phyloP scores from a whole-genome alignment of 1,140 invertebrate genomes.

The Papilio polytes region DNA sequence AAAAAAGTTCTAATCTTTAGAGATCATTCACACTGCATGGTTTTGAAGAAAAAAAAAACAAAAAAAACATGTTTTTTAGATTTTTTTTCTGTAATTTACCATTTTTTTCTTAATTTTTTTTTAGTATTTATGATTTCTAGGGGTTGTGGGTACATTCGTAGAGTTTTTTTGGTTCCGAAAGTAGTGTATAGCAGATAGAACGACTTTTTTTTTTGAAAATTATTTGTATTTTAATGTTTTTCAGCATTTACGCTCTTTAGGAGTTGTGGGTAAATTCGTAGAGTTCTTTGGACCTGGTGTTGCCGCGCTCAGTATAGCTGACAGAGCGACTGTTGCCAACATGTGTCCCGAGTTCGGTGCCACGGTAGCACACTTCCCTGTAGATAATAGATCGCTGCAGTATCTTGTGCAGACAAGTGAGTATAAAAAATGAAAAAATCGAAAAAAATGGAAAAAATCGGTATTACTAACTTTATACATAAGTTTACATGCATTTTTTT shows the following conservation, averaged over 20 bases:
- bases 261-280: no score
- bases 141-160: slow-evolving; percentile 99
- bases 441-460: neutral
- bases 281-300: slow-evolving; percentile 98
- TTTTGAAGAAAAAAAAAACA: no score
- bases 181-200: no score
- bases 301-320: slow-evolving; percentile 95
- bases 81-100: neutral
- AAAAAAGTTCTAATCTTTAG: no score
- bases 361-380: slow-evolving; percentile 97
- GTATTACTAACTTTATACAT: no score
- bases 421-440: slow-evolving; percentile 45
- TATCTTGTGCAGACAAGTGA: slow-evolving; percentile 96
- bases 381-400: slow-evolving; percentile 93
- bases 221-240: no score
- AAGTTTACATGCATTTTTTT: no score
- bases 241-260: no score
- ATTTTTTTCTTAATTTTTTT: neutral
- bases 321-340: slow-evolving; percentile 96
- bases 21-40: no score
- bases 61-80: no score
- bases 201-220: no score
- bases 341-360: slow-evolving; percentile 99
- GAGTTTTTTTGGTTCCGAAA: no score
- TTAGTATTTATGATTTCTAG: slow-evolving; percentile 95